Conservation (phyloP, 2,113 vertebrate genomes). For the Erythrocercus mccallii region DNA sequence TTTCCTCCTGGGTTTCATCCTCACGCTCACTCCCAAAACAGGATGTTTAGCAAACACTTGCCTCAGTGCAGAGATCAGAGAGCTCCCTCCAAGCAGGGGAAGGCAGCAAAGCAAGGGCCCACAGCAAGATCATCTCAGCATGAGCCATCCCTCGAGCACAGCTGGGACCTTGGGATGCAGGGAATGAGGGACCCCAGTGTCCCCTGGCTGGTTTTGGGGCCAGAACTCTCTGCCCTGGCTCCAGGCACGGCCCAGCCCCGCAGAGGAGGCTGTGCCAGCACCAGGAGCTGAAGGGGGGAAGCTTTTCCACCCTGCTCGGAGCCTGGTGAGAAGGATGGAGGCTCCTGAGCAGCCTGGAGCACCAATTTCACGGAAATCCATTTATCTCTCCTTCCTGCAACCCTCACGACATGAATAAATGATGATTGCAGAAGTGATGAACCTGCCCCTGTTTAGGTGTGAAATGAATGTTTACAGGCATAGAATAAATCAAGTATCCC, state of each 20-base stretch:
- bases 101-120: background rate
- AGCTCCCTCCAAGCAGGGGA: background rate
- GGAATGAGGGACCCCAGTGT: background rate
- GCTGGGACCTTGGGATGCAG: rapidly evolving
- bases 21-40: background rate
- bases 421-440: conserved; percentile 67
- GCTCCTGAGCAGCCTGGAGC: conserved; percentile 47
- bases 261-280: background rate
- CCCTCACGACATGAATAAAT: conserved; percentile 65
- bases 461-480: conserved; percentile 69
- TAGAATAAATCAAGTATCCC: conserved; percentile 65
- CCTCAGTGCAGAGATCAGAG: background rate
- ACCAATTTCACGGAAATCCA: conserved; percentile 51
- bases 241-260: background rate
- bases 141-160: background rate
- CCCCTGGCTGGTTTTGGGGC: background rate
- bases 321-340: conserved; percentile 15
- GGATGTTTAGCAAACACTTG: background rate
- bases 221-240: background rate
- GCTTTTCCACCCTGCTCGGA: background rate
- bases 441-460: conserved; percentile 70
- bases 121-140: background rate
- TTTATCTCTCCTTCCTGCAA: conserved; percentile 65
- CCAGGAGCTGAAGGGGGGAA: background rate
- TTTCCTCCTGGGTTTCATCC: background rate